phyloP scores from a whole-genome alignment of 2,797 vertebrate species.

The Argyrosomus regius region DNA sequence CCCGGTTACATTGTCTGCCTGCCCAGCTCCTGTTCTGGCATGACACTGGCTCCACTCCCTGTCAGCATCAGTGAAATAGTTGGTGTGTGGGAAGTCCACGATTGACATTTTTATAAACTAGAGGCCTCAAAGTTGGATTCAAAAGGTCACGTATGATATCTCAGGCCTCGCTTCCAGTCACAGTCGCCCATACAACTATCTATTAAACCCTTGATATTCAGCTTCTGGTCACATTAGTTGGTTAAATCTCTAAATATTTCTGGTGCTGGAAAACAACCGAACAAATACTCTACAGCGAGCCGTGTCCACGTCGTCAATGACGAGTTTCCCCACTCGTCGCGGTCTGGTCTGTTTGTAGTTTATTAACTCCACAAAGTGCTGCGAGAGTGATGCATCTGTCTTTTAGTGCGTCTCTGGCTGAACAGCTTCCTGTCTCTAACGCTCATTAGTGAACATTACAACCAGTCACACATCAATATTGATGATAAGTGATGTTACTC shows the following conservation, averaged over 20 bases:
- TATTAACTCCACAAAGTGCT: constrained; percentile 18
- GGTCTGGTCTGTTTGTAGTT: constrained; percentile 9
- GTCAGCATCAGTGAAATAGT: too few relatives aligned
- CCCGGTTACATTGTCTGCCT: too few relatives aligned
- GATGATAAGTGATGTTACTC: constrained; percentile 53
- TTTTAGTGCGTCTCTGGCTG: constrained; percentile 21
- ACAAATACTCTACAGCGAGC: background rate
- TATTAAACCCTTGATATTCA: background rate
- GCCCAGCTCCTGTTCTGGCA: too few relatives aligned
- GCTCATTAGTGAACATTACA: constrained; percentile 62
- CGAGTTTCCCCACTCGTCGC: constrained; percentile 21
- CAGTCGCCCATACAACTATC: background rate
- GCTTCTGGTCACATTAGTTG: background rate
- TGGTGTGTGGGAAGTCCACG: too few relatives aligned
- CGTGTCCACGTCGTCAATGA: background rate
- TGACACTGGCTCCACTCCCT: too few relatives aligned
- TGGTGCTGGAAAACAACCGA: constrained; percentile 9
- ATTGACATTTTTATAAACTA: too few relatives aligned
- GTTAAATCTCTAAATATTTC: background rate
- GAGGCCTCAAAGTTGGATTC: background rate
- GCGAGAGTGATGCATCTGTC: constrained; percentile 36
- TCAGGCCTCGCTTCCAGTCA: background rate
- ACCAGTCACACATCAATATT: constrained; percentile 59
- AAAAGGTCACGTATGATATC: background rate
- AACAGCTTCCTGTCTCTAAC: constrained; percentile 62